phyloP scores from a whole-genome alignment of 2,113 vertebrate genomes.

The Elgaria multicarinata region DNA sequence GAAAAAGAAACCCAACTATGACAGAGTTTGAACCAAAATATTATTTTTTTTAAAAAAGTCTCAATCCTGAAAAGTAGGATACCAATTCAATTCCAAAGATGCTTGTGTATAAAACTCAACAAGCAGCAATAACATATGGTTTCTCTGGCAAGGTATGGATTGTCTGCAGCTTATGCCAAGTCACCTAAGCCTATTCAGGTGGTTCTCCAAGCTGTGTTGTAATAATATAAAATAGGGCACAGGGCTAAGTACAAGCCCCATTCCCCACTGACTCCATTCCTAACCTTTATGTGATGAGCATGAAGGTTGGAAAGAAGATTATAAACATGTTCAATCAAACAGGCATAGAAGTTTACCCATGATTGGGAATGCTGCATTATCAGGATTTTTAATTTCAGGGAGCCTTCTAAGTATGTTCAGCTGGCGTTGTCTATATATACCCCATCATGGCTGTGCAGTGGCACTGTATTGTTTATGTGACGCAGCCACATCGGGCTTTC shows the following conservation, averaged over 20 bases:
- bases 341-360: neutral
- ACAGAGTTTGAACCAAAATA: neutral
- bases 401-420: too few relatives aligned
- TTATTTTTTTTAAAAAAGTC: neutral
- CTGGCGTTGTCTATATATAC: too few relatives aligned
- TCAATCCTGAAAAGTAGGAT: neutral
- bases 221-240: neutral
- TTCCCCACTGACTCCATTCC: neutral
- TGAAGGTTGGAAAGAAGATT: neutral
- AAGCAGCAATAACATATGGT: neutral
- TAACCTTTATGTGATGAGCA: neutral
- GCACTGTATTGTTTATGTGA: too few relatives aligned
- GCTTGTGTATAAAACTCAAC: neutral
- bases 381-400: neutral
- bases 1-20: neutral
- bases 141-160: neutral
- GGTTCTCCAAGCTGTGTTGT: neutral
- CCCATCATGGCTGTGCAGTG: too few relatives aligned
- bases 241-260: neutral
- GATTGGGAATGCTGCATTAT: neutral
- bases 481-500: too few relatives aligned
- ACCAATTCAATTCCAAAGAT: neutral
- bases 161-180: neutral
- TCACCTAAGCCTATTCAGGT: too few relatives aligned
- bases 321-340: neutral